A percentile compares a stretch with the other conserved stretches of the same genome.
Evolutionary conservation across 1,140 invertebrate genomes (phyloP).

Genomic region (Coelopa frigida): DNA sequence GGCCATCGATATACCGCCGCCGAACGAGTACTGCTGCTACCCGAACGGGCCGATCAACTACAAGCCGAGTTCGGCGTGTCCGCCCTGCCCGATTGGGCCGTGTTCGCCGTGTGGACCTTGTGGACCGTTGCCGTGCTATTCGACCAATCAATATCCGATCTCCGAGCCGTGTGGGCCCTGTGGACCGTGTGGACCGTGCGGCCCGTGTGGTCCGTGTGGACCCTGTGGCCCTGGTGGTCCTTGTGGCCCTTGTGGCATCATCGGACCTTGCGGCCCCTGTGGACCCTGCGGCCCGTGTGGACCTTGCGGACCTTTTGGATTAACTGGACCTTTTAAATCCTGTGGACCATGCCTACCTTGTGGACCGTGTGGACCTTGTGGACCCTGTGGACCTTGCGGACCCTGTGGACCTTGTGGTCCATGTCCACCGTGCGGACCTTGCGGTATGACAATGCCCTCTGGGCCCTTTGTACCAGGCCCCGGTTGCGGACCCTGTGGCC

Average conservation of each 20-base stretch:
- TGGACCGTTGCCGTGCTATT: constrained; percentile 31
- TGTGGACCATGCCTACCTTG: constrained; percentile 17
- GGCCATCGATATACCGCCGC: constrained; percentile 36
- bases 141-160: constrained; percentile 33
- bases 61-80: constrained; percentile 35
- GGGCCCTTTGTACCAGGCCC: constrained; percentile 29
- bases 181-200: constrained; percentile 31
- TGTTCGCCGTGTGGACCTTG: constrained; percentile 29
- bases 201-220: constrained; percentile 28
- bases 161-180: constrained; percentile 31
- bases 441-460: constrained; percentile 31
- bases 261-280: constrained; percentile 20
- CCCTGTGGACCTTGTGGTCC: constrained; percentile 18
- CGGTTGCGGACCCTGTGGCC: constrained; percentile 12
- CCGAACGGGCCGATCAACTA: constrained; percentile 39
- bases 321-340: constrained; percentile 23
- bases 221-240: constrained; percentile 24
- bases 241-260: constrained; percentile 2
- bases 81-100: constrained; percentile 32
- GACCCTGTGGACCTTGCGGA: constrained; percentile 24
- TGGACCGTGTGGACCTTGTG: constrained; percentile 22
- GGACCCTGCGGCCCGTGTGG: constrained; percentile 28
- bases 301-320: constrained; percentile 26
- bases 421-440: constrained; percentile 22
- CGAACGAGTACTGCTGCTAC: constrained; percentile 38